Percentiles rank a stretch among this genome's conserved stretches.
Conservation (phyloP, 2,888 invertebrate genomes). For the Brachypalpus laphriformis region DNA sequence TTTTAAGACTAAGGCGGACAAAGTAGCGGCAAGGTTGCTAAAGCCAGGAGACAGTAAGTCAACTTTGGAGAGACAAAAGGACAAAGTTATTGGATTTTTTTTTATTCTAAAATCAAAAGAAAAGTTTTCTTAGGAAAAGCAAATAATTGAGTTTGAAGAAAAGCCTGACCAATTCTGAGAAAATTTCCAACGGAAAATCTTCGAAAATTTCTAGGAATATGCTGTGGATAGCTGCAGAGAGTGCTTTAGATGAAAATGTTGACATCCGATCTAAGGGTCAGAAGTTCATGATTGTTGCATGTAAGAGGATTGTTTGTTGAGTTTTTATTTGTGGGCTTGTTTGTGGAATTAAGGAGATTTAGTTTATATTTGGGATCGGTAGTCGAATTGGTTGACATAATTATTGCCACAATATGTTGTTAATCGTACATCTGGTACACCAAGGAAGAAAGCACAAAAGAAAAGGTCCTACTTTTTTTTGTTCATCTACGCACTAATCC, state of each 20-base stretch:
- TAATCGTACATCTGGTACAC: no score
- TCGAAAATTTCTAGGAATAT: neutral
- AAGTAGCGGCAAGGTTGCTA: neutral
- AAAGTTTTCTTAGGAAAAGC: slow-evolving; percentile 16
- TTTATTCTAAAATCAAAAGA: neutral
- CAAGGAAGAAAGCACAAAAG: no score
- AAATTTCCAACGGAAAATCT: neutral
- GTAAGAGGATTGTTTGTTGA: neutral
- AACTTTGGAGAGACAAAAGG: slow-evolving; percentile 2
- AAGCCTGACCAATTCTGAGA: neutral
- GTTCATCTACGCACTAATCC: no score
- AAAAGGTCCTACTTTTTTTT: no score
- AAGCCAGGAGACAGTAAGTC: neutral
- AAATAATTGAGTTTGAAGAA: slow-evolving; percentile 6
- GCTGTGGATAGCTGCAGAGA: neutral
- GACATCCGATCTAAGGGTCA: neutral
- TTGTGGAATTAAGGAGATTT: neutral
- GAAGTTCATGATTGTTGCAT: neutral
- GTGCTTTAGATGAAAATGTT: neutral
- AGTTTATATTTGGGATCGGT: no score
- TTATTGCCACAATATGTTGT: no score
- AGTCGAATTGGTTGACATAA: no score
- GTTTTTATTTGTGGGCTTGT: neutral
- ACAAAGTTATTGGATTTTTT: neutral
- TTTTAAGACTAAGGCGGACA: neutral